Evolutionary conservation across 2,113 vertebrate species (phyloP).

Genomic region (Illadopsis cleaveri): DNA sequence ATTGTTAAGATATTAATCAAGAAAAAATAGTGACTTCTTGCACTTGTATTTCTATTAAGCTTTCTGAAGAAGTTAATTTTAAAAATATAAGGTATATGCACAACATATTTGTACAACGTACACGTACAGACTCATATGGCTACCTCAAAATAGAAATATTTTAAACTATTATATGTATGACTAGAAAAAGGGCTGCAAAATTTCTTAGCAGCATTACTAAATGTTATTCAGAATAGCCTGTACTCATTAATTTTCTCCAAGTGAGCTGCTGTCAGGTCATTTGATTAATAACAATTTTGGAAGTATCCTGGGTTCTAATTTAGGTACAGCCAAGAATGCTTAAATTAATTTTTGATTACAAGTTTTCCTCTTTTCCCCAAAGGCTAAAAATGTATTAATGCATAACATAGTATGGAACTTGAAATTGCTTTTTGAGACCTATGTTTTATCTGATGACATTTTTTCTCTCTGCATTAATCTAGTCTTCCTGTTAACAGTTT

Average conservation of each 20-base stretch:
- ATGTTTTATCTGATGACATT: slow-evolving; percentile 45
- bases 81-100: not conserved
- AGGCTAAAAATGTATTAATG: slow-evolving; percentile 27
- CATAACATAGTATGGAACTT: not conserved
- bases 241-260: slow-evolving; percentile 19
- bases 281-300: slow-evolving; percentile 32
- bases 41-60: not conserved
- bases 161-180: not conserved
- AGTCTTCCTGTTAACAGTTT: slow-evolving; percentile 19
- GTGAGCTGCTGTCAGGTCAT: slow-evolving; percentile 3
- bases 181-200: not conserved
- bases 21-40: not conserved
- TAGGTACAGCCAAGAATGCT: slow-evolving; percentile 40
- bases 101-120: not conserved
- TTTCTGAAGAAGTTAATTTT: not conserved
- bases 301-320: slow-evolving; percentile 26
- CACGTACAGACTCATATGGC: not conserved
- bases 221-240: not conserved
- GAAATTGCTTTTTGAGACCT: slow-evolving; percentile 47
- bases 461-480: slow-evolving; percentile 44
- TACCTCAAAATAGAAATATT: not conserved
- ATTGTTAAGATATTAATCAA: not conserved
- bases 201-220: not conserved
- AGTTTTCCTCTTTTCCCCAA: not conserved
- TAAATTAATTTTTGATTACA: slow-evolving; percentile 51